Evolutionary conservation across 2,113 vertebrate genomes (phyloP), one percentile per base, ranked within the genome.

Genomic region (Eurystomus gularis): DNA sequence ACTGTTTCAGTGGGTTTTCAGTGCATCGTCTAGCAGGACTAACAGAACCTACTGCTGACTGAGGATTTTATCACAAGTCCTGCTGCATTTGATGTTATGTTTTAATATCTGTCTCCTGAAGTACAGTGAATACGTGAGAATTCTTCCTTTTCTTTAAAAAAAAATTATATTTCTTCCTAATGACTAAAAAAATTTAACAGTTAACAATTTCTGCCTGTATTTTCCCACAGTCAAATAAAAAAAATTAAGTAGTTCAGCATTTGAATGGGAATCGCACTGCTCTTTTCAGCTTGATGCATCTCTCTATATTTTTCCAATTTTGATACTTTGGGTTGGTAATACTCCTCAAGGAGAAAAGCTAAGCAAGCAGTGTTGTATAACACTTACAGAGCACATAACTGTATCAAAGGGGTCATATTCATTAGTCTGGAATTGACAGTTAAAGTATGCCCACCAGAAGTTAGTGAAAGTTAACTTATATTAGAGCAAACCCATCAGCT

Each of bases 1-100:
- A 90, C 40, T 62, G 20, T 91, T 94, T 85, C 85, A 72, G 35
- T 46, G 21, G 8, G 10, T 86, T 94, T 96, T 94, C 81, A 94
- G 86, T 87, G n/a, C 39, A 40, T 90, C 3, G 1, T 81, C 35
- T 77, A 55, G 71, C 31, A 77, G 61, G 29, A 86, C 91, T 94
- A 92, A 35, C 42, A 88, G 54, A 66, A 51, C 13, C 78, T 80
- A 42, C 79, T 66, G 75, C 46, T 84, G 76, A 61, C 17, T 29
- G 61, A 88, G 58, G 31, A 91, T 95, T 92, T 95, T 92, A 82
- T 82, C 77, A 31, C 17, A 82, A 52, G 4, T 58, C 26, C 62
- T 92, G 4, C 16, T 82, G 17, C 79, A 73, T 91, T 96, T 91
- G 16, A 35, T 82, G 49, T 62, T 78, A 6, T 49, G 35, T 91